Evolutionary conservation across 2,888 invertebrate genomes (phyloP).

Genomic region (Dyspetes luteomarginatus): DNA sequence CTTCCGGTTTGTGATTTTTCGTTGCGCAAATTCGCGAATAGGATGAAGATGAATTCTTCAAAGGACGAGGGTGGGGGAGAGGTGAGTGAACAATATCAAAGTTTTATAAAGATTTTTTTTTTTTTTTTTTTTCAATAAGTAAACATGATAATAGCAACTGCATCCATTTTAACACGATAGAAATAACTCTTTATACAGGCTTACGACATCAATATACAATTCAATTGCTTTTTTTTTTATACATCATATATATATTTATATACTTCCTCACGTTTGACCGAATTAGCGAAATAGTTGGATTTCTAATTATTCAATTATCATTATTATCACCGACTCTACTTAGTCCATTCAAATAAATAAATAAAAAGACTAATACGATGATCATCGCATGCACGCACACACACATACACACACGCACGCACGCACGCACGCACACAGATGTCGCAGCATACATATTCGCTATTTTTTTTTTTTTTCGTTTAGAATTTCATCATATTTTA

Average conservation of each 20-base stretch:
- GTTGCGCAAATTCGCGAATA: too few relatives aligned
- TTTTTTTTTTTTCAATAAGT: conserved; percentile 71
- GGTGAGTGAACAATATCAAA: conserved; percentile 4
- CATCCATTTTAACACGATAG: conserved; percentile 72
- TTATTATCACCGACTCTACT: conserved; percentile 57
- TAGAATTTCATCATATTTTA: conserved; percentile 60
- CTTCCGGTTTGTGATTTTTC: not conserved
- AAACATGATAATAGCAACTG: conserved; percentile 73
- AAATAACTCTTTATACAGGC: conserved; percentile 75
- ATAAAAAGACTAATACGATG: conserved; percentile 54
- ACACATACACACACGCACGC: not conserved
- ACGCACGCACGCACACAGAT: conserved; percentile 21
- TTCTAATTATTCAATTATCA: conserved; percentile 66
- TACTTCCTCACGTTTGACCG: conserved; percentile 15
- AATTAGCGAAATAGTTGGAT: conserved; percentile 18
- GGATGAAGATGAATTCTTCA: not conserved
- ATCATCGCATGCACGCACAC: conserved; percentile 1
- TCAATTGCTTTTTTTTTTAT: conserved; percentile 53
- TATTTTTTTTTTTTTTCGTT: conserved; percentile 10
- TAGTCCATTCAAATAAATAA: conserved; percentile 63
- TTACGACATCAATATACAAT: conserved; percentile 76
- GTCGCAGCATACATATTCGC: not conserved
- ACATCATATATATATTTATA: conserved; percentile 31
- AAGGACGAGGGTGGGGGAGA: not conserved
- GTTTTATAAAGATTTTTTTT: conserved; percentile 68